Base-by-base conservation (phyloP, 2,888 invertebrate species). In the Acronicta alni region DNA sequence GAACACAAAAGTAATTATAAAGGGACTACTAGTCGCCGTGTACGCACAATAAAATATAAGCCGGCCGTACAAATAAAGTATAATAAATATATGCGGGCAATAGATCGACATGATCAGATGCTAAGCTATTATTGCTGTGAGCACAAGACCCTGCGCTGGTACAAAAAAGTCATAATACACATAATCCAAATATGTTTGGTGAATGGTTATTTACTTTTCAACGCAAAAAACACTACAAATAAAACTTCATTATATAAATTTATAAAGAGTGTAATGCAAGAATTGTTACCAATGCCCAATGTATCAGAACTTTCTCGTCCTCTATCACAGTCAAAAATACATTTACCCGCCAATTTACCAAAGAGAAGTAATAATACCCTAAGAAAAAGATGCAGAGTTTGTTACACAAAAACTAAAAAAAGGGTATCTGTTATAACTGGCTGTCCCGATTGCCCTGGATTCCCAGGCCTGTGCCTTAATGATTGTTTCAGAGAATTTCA, bases 11-110 rank as follows among this genome's bases (percentile, higher is more conserved):
- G 75, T 64, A 26, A 59, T 48, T 77, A 77, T 68, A 30, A 57
- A 62, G 61, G 57, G 51, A 72, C 69, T 70, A 70, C 67, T 49
- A 75, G 67, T 71, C 69, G 66, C 67, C 73, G 75, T 58, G 64
- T 67, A 57, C 71, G 67, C 48, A 72, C 63, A 45, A 44, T 73
- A 46, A 73, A 73, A 75, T 75, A 66, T 67, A 75, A 74, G 52
- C 70, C 68, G 26, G 63, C 59, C 30, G 72, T 69, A 56, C 69
- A 72, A 61, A 48, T 57, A 26, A 26, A 26, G 20, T 71, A 68
- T 57, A 71, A 71, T 60, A 71, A 73, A 65, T 68, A 68, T 57
- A 71, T 73, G 63, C 63, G 71, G 44, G 55, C 71, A 64, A 62
- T 71, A 48, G 68, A 73, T 48, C 52, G 57, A 57, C 57, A 57